These are phyloP conservation scores for Sminthurides aquaticus DNA, from an alignment of 2,888 invertebrate species.

Conservation along the genomic window DNA sequence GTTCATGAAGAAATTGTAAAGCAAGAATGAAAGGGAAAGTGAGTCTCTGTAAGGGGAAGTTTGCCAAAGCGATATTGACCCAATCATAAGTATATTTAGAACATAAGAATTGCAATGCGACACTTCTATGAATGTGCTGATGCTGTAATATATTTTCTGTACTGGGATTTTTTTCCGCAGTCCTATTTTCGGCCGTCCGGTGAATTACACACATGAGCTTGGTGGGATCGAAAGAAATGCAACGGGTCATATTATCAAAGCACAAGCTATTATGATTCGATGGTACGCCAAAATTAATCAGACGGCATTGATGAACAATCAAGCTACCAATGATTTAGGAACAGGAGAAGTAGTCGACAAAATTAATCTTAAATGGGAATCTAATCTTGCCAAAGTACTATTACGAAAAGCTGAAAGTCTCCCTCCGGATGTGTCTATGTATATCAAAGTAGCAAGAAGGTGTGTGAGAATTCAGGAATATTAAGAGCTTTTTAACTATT, in stretches of 20 bases:
- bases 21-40: too few relatives aligned
- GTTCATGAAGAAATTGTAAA: neutral
- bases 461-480: constrained; percentile 34
- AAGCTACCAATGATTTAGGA: constrained; percentile 61
- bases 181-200: constrained; percentile 59
- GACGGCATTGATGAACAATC: constrained; percentile 57
- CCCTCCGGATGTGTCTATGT: constrained; percentile 49
- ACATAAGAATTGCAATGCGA: too few relatives aligned
- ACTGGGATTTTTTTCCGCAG: too few relatives aligned
- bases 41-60: too few relatives aligned
- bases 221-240: constrained; percentile 55
- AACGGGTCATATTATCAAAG: constrained; percentile 57
- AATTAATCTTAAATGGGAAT: constrained; percentile 36
- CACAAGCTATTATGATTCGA: constrained; percentile 56
- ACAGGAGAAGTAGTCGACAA: constrained; percentile 63
- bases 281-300: constrained; percentile 58
- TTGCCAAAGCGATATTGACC: neutral
- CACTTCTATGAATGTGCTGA: too few relatives aligned
- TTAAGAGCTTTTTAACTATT: constrained; percentile 7
- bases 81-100: too few relatives aligned
- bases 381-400: constrained; percentile 26
- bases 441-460: constrained; percentile 58
- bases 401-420: constrained; percentile 16
- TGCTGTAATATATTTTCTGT: too few relatives aligned
- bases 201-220: constrained; percentile 57